Percentiles rank a stretch among this genome's conserved stretches.
Evolutionary conservation across 2,797 vertebrate species (phyloP).

Genomic region (Notoglanidium macrostoma): DNA sequence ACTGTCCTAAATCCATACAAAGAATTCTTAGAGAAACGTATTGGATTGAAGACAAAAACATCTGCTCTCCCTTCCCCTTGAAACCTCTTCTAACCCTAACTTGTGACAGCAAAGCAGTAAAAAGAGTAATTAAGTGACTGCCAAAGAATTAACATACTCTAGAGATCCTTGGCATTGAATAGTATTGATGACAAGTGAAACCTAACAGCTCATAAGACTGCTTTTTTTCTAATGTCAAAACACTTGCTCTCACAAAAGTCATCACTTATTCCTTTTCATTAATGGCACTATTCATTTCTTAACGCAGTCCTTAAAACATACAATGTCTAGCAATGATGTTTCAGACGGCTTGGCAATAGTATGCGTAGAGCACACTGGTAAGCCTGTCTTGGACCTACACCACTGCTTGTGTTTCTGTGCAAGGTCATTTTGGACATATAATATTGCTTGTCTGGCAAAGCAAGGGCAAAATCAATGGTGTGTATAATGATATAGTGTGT

Average conservation of each 20-base stretch:
- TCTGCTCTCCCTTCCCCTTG: conserved; percentile 31
- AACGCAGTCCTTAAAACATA: conserved; percentile 16
- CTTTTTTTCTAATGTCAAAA: conserved; percentile 16
- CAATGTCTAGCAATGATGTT: conserved; percentile 14
- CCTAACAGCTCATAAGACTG: conserved; percentile 41
- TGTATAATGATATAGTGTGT: conserved; percentile 57
- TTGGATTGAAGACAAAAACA: conserved; percentile 41
- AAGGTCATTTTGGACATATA: conserved; percentile 52
- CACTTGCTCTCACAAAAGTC: conserved; percentile 28
- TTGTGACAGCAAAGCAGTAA: conserved; percentile 34
- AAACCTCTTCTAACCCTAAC: conserved; percentile 38
- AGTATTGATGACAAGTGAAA: conserved; percentile 72
- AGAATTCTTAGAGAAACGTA: conserved; percentile 2
- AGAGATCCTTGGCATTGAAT: conserved; percentile 70
- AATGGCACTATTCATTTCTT: conserved; percentile 10
- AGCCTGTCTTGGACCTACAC: conserved; percentile 35
- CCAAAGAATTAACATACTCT: conserved; percentile 64
- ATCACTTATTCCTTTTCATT: conserved; percentile 24
- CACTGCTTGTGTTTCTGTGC: conserved; percentile 37
- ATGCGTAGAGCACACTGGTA: conserved; percentile 6
- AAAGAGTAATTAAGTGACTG: conserved; percentile 70
- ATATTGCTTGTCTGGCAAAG: conserved; percentile 54
- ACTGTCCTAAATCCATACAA: background rate
- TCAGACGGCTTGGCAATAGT: conserved; percentile 22
- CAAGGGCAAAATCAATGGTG: conserved; percentile 57